Evolutionary conservation across 2,797 vertebrate genomes (phyloP).

Genomic region (Sardinella longiceps): DNA sequence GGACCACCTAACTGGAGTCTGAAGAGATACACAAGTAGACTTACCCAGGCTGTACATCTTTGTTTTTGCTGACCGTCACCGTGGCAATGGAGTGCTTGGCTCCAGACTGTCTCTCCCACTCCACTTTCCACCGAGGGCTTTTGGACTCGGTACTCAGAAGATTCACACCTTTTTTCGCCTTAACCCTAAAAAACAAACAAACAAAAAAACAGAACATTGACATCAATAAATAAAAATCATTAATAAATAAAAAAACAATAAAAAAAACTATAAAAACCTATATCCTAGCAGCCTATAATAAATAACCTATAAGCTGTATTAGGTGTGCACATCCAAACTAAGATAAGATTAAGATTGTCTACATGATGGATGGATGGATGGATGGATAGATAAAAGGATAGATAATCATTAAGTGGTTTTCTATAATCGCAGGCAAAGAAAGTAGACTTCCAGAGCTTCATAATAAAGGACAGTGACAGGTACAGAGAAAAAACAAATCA

Average conservation of each 20-base stretch:
- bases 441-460: neutral
- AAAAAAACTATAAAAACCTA: no score
- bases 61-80: constrained; percentile 85
- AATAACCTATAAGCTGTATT: neutral
- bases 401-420: neutral
- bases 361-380: neutral
- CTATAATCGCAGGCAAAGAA: neutral
- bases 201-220: neutral
- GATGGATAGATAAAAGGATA: constrained; percentile 28
- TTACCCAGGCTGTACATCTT: constrained; percentile 78
- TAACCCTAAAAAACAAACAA: constrained; percentile 81
- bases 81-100: constrained; percentile 97
- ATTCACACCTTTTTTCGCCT: constrained; percentile 98
- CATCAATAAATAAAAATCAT: neutral
- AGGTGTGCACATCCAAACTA: neutral
- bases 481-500: neutral
- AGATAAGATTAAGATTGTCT: neutral
- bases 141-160: constrained; percentile 88
- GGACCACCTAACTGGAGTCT: neutral
- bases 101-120: constrained; percentile 88
- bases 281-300: no score
- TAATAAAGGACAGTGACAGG: neutral
- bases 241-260: neutral
- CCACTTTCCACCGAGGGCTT: constrained; percentile 90
- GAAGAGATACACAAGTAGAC: constrained; percentile 56